Evolutionary conservation across 2,888 invertebrate genomes (phyloP).

Genomic region (Eupithecia exiguata): DNA sequence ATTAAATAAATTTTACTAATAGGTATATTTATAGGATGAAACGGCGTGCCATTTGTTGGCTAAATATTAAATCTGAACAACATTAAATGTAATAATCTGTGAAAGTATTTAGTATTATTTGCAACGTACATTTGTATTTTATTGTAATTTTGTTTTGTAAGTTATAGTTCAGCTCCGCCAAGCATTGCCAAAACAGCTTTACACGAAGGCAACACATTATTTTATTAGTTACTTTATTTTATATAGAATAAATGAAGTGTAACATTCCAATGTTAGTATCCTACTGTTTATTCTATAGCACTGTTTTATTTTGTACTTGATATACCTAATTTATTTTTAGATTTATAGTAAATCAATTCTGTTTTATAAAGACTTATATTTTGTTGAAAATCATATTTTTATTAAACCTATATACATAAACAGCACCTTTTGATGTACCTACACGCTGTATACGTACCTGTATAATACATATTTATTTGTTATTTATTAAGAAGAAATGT

Average conservation of each 20-base stretch:
- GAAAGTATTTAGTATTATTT: slow-evolving; percentile 19
- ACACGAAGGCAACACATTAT: slow-evolving; percentile 26
- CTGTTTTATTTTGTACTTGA: slow-evolving; percentile 38
- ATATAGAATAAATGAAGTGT: slow-evolving; percentile 33
- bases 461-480: slow-evolving; percentile 38
- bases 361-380: slow-evolving; percentile 28
- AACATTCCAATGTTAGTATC: slow-evolving; percentile 45
- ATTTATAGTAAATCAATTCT: slow-evolving; percentile 26
- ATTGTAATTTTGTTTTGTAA: slow-evolving; percentile 9
- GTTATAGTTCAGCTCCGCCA: slow-evolving; percentile 18
- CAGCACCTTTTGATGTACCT: slow-evolving; percentile 41
- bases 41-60: slow-evolving; percentile 14
- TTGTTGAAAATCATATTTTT: slow-evolving; percentile 39
- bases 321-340: slow-evolving; percentile 35
- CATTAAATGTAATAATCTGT: slow-evolving; percentile 17
- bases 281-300: slow-evolving; percentile 38
- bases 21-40: not conserved
- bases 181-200: slow-evolving; percentile 39
- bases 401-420: slow-evolving; percentile 26
- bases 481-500: slow-evolving; percentile 29
- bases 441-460: slow-evolving; percentile 38
- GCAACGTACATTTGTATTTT: slow-evolving; percentile 15
- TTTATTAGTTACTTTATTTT: slow-evolving; percentile 25
- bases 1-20: slow-evolving; percentile 10
- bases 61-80: slow-evolving; percentile 6